These are phyloP conservation scores for Clarias fuscus DNA, from an alignment of 2,797 vertebrate species.

Conservation along the genomic window DNA sequence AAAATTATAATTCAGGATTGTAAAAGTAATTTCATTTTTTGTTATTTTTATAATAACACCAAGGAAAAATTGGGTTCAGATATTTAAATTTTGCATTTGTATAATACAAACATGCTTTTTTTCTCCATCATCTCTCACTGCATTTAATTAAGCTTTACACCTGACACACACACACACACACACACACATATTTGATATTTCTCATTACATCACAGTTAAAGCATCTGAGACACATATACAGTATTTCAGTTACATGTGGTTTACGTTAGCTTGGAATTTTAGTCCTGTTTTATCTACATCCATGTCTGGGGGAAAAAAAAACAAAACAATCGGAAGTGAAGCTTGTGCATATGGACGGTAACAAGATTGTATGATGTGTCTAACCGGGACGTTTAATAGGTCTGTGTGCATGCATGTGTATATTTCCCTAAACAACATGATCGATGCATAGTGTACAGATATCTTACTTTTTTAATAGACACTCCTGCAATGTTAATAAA, in stretches of 20 bases:
- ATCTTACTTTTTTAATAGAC: neutral
- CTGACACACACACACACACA: neutral
- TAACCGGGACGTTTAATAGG: neutral
- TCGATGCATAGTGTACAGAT: neutral
- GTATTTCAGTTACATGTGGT: neutral
- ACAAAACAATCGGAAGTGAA: too few relatives aligned
- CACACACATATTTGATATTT: neutral
- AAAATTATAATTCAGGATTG: neutral
- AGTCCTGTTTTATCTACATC: neutral
- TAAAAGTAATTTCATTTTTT: too few relatives aligned
- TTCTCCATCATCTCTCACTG: neutral
- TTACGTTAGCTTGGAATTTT: neutral
- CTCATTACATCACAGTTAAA: neutral
- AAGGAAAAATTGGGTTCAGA: neutral
- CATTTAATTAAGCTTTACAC: neutral
- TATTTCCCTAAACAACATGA: neutral
- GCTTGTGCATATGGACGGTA: too few relatives aligned
- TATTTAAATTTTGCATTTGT: neutral
- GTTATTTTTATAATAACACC: neutral
- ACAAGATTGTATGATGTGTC: neutral
- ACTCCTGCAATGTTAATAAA: neutral
- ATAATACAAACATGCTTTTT: neutral
- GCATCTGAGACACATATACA: neutral
- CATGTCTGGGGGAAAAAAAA: neutral
- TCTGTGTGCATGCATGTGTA: neutral